A percentile compares a stretch with the other conserved stretches of the same genome.
These are phyloP conservation scores for Pristionchus fissidentatus DNA, from an alignment of 2,888 invertebrate genomes.

Conservation along the genomic window DNA sequence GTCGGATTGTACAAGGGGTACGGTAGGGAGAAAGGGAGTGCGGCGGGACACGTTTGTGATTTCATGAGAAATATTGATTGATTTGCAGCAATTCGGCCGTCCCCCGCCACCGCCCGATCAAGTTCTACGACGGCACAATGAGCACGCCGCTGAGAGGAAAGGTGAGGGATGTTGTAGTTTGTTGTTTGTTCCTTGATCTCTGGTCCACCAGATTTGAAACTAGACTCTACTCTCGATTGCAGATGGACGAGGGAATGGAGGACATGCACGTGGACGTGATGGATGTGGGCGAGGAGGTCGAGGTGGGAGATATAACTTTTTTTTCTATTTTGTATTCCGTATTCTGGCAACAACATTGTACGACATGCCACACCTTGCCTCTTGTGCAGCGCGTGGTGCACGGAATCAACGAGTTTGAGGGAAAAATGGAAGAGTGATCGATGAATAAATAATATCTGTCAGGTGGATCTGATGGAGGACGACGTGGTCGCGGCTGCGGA, in stretches of 20 bases:
- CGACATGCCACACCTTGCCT: no score
- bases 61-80: background rate
- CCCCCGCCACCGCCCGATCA: background rate
- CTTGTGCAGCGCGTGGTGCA: no score
- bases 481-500: slow-evolving; percentile 15
- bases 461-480: slow-evolving; percentile 44
- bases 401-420: no score
- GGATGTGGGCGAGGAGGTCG: slow-evolving; percentile 48
- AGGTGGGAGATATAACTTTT: slow-evolving; percentile 7
- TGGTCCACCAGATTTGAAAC: no score
- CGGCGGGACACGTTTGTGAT: background rate
- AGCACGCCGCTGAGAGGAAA: no score
- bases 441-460: background rate
- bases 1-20: background rate
- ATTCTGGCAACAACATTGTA: no score
- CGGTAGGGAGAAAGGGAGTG: background rate
- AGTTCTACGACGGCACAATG: background rate
- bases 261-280: slow-evolving; percentile 46
- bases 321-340: no score
- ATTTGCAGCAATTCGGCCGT: background rate
- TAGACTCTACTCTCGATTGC: background rate
- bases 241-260: slow-evolving; percentile 39
- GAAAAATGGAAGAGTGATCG: no score
- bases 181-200: no score
- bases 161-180: background rate